Base-by-base conservation (phyloP, 2,797 vertebrate genomes). In the Lateolabrax maculatus region DNA sequence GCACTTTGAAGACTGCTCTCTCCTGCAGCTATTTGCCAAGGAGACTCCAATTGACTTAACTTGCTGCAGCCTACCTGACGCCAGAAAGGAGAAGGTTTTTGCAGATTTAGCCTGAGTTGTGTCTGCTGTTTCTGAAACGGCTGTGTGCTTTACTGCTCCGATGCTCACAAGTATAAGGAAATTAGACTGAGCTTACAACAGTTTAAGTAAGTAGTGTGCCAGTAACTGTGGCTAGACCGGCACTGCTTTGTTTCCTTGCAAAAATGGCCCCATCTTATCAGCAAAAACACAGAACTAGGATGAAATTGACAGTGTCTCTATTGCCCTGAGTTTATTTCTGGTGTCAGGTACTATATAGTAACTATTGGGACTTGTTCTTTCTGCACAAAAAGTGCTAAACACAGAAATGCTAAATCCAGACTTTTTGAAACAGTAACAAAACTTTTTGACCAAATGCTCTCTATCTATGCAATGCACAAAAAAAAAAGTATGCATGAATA, bases 11-110 rank as follows among this genome's bases (percentile, higher is more conserved):
- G 73, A 58, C 81, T 71, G 79, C 71, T 84, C 86, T 81, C 82
- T 87, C 87, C 88, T 87, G 86, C 91, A 89, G 90, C 78, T 87
- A 71, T 91, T 90, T 89, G 85, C 86, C 77, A 73, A 91, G 63
- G 76, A 92, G 86, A 79, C 89, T 85, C 84, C 85, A 79, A 83
- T 91, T 92, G 89, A 86, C 88, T 89, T 83, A 63, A 73, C 77
- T 64, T 29, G 51, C 84, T 78, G 84, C 72, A 85, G 80, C 82
- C 73, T 51, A 55, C 68, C 83, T 71, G 88, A 80, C 57, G 46
- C 61, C 53, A 83, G 56, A 65, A 77, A 80, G 62, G 2, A 62
- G 43, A 60, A 62, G 71, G 57, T 73, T 87, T 82, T 36, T 72
- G 81, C 69, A 87, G 74, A 77, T 84, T 82, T 79, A 71, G 44